Conservation (phyloP, 2,113 vertebrate species). For the Pelmatolapia mariae region DNA sequence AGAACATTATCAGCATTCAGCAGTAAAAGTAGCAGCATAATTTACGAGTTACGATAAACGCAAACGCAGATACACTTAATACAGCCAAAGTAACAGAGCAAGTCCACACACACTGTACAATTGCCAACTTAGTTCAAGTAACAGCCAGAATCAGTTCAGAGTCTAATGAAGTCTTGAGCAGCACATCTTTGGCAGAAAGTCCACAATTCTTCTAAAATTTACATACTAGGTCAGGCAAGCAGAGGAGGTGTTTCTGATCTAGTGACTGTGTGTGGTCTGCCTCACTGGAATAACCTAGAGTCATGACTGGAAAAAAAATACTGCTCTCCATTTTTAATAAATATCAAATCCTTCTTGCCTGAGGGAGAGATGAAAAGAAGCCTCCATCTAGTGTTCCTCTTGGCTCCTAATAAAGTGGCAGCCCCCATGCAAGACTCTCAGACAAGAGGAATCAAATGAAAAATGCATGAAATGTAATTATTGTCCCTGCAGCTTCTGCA, state of each 20-base stretch:
- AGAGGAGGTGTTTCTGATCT: conserved; percentile 46
- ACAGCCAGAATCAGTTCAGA: conserved; percentile 22
- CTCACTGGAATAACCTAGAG: conserved; percentile 56
- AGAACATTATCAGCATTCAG: neutral
- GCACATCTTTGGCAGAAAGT: conserved; percentile 42
- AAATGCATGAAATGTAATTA: conserved; percentile 43
- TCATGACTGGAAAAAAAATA: conserved; percentile 66
- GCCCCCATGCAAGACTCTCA: conserved; percentile 20
- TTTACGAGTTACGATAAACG: neutral
- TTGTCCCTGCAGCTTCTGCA: neutral
- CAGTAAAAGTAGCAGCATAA: neutral
- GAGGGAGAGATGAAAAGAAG: conserved; percentile 53
- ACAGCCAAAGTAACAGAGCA: neutral
- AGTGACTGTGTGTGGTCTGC: conserved; percentile 69
- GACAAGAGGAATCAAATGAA: conserved; percentile 20
- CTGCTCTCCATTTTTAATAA: conserved; percentile 74
- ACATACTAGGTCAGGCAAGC: conserved; percentile 53
- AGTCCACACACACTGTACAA: neutral
- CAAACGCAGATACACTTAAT: neutral
- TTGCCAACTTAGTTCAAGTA: conserved; percentile 5
- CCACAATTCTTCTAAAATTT: conserved; percentile 36
- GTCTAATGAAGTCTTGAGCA: conserved; percentile 50
- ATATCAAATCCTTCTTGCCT: conserved; percentile 68
- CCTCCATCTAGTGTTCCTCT: conserved; percentile 47
- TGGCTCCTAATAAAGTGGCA: conserved; percentile 48